Base-by-base conservation (phyloP, 2,888 invertebrate genomes). In the Andrena trimmerana region DNA sequence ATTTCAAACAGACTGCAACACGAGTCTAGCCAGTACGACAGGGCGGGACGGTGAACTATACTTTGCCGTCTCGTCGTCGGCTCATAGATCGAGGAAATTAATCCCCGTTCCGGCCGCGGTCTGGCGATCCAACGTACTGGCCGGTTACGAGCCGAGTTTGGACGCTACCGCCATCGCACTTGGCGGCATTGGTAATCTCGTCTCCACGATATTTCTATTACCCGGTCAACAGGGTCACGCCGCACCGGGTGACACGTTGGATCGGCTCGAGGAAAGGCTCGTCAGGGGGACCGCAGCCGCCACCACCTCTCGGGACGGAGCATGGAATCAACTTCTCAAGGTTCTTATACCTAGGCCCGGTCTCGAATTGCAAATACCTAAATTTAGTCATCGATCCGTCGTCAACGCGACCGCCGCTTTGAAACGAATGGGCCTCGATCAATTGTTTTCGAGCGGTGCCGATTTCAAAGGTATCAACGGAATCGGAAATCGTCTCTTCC, bases 41-140 rank as follows among this genome's bases (percentile, higher is more conserved):
- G 97, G 97, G 31, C 95, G 97, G 68, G 97, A 98, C 90, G 97
- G 97, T 0, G 98, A 98, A 94, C 96, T 97, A 95, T 97, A 97
- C 94, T 98, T 97, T 94, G 97, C 97, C 42, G 97, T 97, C 0
- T 96, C 97, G 59, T 98, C 97, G 0, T 98, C 97, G 0, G 97
- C 96, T 7, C 96, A 97, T 2, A 95, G 97, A 31, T 97, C 97
- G 92, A 95, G 97, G 42, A 96, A 98, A 66, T 94, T 98, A 5
- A 96, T 98, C 0, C 97, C 97, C 0, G 97, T 98, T 3, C 98
- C 98, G 0, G 97, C 98, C 0, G 97, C 96, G 0, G 96, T 98
- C 0, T 98, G 96, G 94, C 96, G 96, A 86, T 95, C 95, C 6
- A 97, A 97, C 8, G 97, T 98, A 88, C 94, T 97, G 31, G 98